Evolutionary conservation across 2,797 vertebrate genomes (phyloP).

Genomic region (Eurystomus glaucurus): DNA sequence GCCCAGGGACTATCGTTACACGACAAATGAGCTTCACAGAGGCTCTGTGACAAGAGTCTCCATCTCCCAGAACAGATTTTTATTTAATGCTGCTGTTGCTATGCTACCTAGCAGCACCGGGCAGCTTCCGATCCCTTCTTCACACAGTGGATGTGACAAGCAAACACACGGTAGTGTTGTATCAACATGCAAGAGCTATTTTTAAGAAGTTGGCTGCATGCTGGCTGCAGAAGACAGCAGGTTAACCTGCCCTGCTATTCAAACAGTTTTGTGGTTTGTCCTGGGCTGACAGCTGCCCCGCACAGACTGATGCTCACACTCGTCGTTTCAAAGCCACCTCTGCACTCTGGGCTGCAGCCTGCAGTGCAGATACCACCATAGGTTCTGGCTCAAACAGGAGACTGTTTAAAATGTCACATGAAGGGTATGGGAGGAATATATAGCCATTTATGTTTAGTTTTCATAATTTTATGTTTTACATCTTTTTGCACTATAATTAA

Average conservation of each 20-base stretch:
- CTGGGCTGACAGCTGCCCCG: not conserved
- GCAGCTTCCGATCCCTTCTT: not conserved
- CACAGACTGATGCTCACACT: accelerated
- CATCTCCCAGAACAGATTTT: not conserved
- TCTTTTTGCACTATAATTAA: not conserved
- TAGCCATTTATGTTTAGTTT: not conserved
- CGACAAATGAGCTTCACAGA: not conserved
- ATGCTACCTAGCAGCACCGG: accelerated
- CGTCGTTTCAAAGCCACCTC: accelerated
- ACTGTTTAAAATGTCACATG: not conserved
- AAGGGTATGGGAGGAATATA: not conserved
- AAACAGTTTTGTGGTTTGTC: not conserved
- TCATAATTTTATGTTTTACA: not conserved
- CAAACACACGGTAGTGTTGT: accelerated
- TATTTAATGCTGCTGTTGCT: not conserved
- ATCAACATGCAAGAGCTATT: not conserved
- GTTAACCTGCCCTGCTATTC: not conserved
- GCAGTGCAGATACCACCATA: accelerated
- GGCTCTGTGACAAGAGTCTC: not conserved
- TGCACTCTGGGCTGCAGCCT: not conserved
- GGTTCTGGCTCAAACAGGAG: not conserved
- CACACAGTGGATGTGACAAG: accelerated
- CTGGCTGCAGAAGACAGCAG: not conserved
- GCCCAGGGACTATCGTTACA: not conserved
- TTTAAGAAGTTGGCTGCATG: not conserved